Conservation (phyloP, 2,888 invertebrate genomes). For the Coleophora flavipennella region DNA sequence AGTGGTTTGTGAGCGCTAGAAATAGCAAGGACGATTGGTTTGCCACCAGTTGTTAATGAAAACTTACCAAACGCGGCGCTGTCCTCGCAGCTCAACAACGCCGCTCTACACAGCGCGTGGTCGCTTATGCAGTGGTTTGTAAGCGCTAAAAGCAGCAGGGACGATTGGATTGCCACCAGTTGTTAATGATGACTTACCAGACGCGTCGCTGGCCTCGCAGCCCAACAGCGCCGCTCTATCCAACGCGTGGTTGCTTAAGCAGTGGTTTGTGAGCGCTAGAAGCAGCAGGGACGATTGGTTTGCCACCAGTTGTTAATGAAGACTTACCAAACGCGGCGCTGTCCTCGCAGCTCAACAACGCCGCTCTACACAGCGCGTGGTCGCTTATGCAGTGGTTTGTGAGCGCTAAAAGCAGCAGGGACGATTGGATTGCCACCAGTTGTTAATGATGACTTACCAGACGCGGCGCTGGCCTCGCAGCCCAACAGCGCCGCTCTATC, state of each 20-base stretch:
- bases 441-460: too few species aligned
- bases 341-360: constrained; percentile 87
- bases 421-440: constrained; percentile 95
- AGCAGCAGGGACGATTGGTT: constrained; percentile 92
- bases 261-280: constrained; percentile 92
- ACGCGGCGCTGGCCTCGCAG: constrained; percentile 86
- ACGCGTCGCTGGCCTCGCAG: constrained; percentile 79
- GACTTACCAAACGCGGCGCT: too few species aligned
- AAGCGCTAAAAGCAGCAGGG: constrained; percentile 87
- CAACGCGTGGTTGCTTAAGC: constrained; percentile 83
- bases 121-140: constrained; percentile 90
- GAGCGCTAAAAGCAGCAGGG: constrained; percentile 87
- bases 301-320: too few species aligned
- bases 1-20: constrained; percentile 92
- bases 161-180: constrained; percentile 93
- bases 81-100: constrained; percentile 87
- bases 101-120: constrained; percentile 89
- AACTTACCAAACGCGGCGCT: constrained; percentile 73
- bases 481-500: constrained; percentile 88
- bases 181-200: constrained; percentile 76
- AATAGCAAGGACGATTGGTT: constrained; percentile 92
- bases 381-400: constrained; percentile 90
- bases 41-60: too few species aligned
- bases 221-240: constrained; percentile 88
- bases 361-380: constrained; percentile 89